A percentile compares a stretch with the other conserved stretches of the same genome.
Evolutionary conservation across 2,797 vertebrate species (phyloP).

Genomic region (Hemibagrus guttatus): DNA sequence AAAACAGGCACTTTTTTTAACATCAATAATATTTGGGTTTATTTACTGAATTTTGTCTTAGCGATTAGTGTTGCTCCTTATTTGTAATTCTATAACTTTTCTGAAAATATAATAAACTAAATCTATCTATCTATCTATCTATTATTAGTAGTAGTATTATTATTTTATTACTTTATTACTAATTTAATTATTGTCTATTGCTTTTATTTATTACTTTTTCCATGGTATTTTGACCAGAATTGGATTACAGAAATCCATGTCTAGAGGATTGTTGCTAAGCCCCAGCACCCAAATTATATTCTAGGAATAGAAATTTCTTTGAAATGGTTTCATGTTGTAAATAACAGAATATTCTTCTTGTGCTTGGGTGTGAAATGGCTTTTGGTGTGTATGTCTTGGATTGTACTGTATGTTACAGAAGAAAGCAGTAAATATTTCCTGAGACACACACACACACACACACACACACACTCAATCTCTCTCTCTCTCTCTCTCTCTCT

Average conservation of each 20-base stretch:
- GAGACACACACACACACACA: no score
- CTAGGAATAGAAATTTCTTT: constrained; percentile 24
- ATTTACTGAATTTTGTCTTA: not conserved
- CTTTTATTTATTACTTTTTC: constrained; percentile 30
- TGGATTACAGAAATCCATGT: constrained; percentile 44
- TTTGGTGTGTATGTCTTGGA: not conserved
- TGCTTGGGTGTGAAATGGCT: not conserved
- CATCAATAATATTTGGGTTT: not conserved
- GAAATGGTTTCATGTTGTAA: constrained; percentile 19
- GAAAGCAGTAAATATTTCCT: not conserved
- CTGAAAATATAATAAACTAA: not conserved
- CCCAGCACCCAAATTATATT: constrained; percentile 30
- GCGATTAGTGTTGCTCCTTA: not conserved
- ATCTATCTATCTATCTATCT: no score
- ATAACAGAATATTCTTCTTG: constrained; percentile 2
- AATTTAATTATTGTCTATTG: not conserved
- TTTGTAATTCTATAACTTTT: not conserved
- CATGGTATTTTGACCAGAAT: constrained; percentile 34
- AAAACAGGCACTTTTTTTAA: not conserved
- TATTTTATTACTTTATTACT: not conserved
- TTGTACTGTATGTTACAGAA: not conserved
- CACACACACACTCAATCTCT: no score
- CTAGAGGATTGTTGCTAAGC: constrained; percentile 35
- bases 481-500: no score
- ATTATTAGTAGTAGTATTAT: not conserved